Percentiles rank a stretch among this genome's conserved stretches.
These are phyloP conservation scores for Neoitamus cyanurus DNA, from an alignment of 2,888 invertebrate genomes.

Conservation along the genomic window DNA sequence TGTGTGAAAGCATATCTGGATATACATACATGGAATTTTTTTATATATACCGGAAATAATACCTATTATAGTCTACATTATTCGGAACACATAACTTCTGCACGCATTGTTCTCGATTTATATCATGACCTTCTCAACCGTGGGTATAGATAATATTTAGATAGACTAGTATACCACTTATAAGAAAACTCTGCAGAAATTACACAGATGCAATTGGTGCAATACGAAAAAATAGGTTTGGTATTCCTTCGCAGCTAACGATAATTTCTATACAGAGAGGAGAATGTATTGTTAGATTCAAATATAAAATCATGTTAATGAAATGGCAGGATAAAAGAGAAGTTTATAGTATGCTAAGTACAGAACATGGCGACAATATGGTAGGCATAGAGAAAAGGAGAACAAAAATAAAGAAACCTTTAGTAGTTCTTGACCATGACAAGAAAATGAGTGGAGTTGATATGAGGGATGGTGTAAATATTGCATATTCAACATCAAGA, in stretches of 20 bases:
- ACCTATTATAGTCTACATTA: too few species aligned
- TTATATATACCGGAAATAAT: not conserved
- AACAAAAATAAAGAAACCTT: not conserved
- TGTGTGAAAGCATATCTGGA: not conserved
- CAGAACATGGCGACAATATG: not conserved
- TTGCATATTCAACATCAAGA: constrained; percentile 28
- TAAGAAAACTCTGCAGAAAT: not conserved
- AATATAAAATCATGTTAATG: constrained; percentile 29
- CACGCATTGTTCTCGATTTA: not conserved
- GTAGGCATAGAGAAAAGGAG: not conserved
- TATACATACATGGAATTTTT: not conserved
- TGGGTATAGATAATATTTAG: not conserved
- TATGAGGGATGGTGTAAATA: not conserved
- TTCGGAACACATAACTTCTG: not conserved
- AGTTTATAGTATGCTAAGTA: not conserved
- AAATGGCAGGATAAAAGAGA: not conserved
- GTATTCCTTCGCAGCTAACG: not conserved
- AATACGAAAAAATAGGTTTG: constrained; percentile 31
- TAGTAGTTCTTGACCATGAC: not conserved
- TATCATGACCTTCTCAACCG: not conserved
- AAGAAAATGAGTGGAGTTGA: constrained; percentile 25
- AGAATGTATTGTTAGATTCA: not conserved
- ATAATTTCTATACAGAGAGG: constrained; percentile 1
- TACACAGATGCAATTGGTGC: not conserved
- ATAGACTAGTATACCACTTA: constrained; percentile 3